phyloP scores from a whole-genome alignment of 2,888 invertebrate species.

The Trichopoda pennipes region DNA sequence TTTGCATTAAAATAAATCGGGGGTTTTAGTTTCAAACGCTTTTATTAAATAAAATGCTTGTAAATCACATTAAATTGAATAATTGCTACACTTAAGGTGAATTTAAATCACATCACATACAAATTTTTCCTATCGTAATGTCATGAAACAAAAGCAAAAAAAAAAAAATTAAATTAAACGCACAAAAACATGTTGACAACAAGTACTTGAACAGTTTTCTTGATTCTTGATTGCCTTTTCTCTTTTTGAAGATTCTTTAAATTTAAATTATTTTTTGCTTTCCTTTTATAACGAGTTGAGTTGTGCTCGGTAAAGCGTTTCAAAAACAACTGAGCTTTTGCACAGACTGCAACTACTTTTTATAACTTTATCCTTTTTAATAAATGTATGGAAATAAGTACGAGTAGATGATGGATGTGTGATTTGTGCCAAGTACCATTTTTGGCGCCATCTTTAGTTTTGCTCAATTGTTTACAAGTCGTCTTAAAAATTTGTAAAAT shows the following conservation, averaged over 20 bases:
- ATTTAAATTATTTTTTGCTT: slow-evolving; percentile 11
- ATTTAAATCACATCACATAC: slow-evolving; percentile 49
- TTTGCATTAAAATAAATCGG: slow-evolving; percentile 32
- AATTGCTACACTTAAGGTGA: slow-evolving; percentile 66
- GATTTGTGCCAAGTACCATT: slow-evolving; percentile 14
- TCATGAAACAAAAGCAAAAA: slow-evolving; percentile 17
- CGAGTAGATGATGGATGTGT: no score
- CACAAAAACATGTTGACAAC: slow-evolving; percentile 31
- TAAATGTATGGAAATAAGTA: background rate
- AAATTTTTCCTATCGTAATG: slow-evolving; percentile 13
- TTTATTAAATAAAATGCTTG: slow-evolving; percentile 55
- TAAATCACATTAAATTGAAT: slow-evolving; percentile 67
- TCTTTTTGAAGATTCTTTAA: background rate
- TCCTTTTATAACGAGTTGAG: background rate
- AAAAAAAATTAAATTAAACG: slow-evolving; percentile 8
- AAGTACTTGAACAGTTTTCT: background rate
- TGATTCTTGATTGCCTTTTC: slow-evolving; percentile 11
- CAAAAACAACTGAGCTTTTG: slow-evolving; percentile 63
- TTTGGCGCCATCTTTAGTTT: slow-evolving; percentile 67
- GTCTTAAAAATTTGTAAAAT: no score
- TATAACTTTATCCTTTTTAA: slow-evolving; percentile 62
- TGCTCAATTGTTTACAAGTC: slow-evolving; percentile 35
- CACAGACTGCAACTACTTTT: slow-evolving; percentile 40
- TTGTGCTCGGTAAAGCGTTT: slow-evolving; percentile 42
- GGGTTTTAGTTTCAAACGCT: slow-evolving; percentile 39